Evolutionary conservation across 2,888 invertebrate species (phyloP), one percentile per base, ranked within the genome.

Genomic region (Leptopilina drosophilae): DNA sequence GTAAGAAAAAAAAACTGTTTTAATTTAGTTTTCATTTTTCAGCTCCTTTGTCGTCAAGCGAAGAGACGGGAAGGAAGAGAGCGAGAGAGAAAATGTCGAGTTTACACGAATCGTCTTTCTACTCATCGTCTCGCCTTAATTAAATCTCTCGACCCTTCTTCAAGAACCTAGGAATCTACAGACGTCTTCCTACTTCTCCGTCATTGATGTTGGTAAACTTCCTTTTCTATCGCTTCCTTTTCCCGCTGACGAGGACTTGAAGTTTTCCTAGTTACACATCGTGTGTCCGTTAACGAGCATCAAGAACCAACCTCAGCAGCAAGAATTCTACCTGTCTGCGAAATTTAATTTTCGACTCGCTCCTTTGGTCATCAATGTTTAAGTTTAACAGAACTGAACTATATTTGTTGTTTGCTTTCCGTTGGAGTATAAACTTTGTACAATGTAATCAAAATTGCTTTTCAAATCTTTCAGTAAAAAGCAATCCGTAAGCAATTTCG

Each of bases 141-240:
- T 88, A 87, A 88, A 88, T 88, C 87, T 86, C 86, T 87, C 86
- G 83, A 85, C 87, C 87, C 87, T 87, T 84, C 83, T 82, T 83
- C 79, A 85, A 83, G 84, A 83, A 82, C 81, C 81, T 77, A 67
- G 66, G 56, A 67, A 67, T 20, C n/a, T 67, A 20, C 67, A 33
- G 66, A n/a, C 59, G 40, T 15, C 69, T 65, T 40, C 67, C 67
- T 33, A 66, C 66, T 77, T 15, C 42, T 67, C 33, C 77, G 20
- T 77, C 56, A 67, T 62, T 59, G 67, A 15, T 59, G 67, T 15
- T 56, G 33, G 73, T 56, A 33, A 73, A 73, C 53, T 33, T 73
- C 73, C 73, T 40, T 40, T 73, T 73, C 64, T 67, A 33, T 56
- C 64, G 42, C 53, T 12, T 69, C 33, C 53, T 69, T 73, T 56